Percentiles rank a stretch among this genome's conserved stretches.
Evolutionary conservation across 2,113 vertebrate genomes (phyloP).

Genomic region (Gobio gobio): DNA sequence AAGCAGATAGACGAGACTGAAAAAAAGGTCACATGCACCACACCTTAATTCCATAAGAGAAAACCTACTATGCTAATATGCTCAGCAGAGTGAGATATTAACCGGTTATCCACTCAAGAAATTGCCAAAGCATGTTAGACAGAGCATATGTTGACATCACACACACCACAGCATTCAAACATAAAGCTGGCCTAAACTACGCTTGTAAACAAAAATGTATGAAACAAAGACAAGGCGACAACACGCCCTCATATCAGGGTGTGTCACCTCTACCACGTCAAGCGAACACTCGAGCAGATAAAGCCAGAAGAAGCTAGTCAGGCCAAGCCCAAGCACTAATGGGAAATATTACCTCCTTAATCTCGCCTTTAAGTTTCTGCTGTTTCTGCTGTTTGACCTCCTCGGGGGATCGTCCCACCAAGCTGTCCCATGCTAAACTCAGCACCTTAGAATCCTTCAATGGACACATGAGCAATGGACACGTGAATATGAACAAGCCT

Average conservation of each 20-base stretch:
- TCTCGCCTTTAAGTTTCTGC: constrained; percentile 65
- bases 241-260: background rate
- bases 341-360: constrained; percentile 62
- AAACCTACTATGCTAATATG: background rate
- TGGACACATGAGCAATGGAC: constrained; percentile 51
- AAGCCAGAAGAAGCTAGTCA: constrained; percentile 37
- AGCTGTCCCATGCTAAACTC: constrained; percentile 63
- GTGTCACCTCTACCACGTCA: constrained; percentile 36
- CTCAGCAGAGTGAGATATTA: background rate
- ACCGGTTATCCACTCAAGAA: background rate
- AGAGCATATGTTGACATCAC: background rate
- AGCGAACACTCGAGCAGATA: constrained; percentile 19
- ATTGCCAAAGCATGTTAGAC: background rate
- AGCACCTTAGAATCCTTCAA: constrained; percentile 63
- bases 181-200: background rate
- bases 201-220: background rate
- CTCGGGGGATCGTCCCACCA: constrained; percentile 65
- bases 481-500: background rate
- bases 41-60: background rate
- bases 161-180: constrained; percentile 14
- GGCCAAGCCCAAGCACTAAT: constrained; percentile 14
- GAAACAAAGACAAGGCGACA: background rate
- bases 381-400: constrained; percentile 64
- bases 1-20: background rate
- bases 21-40: background rate